Base-by-base conservation (phyloP, 2,888 invertebrate genomes). In the Heliconius ismenius region DNA sequence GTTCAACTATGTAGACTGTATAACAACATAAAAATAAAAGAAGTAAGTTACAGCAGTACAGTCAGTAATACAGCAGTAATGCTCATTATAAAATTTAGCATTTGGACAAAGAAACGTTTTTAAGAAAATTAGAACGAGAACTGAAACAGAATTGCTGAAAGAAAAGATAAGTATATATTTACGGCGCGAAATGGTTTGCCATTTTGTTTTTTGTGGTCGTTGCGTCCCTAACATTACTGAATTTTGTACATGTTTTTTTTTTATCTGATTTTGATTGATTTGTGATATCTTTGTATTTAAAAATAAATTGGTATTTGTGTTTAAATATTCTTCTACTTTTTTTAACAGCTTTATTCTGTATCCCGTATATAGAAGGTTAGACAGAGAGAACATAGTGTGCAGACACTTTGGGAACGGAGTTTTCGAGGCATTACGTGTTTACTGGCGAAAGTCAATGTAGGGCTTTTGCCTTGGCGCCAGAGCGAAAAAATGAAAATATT, bases 1-100 rank as follows among this genome's bases (percentile, higher is more conserved):
- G 75, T 43, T 21, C 75, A 64, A 36, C 49, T 58, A 32, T 36
- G 24, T 69, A 75, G 63, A 43, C 54, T 26, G 26, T 68, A 36
- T 28, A 69, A 39, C 11, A 18, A 28, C 3, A 60, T 21, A 68
- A 58, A 70, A 63, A 70, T 49, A 54, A 70, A 70, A n/a, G 32
- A 70, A 58, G 15, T 32, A 69, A 75, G 69, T 69, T 76, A 49
- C 49, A 3, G 7, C 18, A 18, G 73, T 75, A 73, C 75, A 73
- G 76, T 69, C 76, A n/a, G n/a, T n/a, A n/a, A n/a, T n/a, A n/a
- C n/a, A n/a, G n/a, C n/a, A n/a, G 58, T 62, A 75, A 75, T 75
- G 68, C 49, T 76, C 75, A 79, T 79, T 76, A 79, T 74, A 70
- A 60, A 65, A 79, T 75, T 76, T 77, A 74, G 70, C 73, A 74